A percentile compares a stretch with the other conserved stretches of the same genome.
phyloP scores from a whole-genome alignment of 1,140 invertebrate species.

The Bombus haemorrhoidalis region DNA sequence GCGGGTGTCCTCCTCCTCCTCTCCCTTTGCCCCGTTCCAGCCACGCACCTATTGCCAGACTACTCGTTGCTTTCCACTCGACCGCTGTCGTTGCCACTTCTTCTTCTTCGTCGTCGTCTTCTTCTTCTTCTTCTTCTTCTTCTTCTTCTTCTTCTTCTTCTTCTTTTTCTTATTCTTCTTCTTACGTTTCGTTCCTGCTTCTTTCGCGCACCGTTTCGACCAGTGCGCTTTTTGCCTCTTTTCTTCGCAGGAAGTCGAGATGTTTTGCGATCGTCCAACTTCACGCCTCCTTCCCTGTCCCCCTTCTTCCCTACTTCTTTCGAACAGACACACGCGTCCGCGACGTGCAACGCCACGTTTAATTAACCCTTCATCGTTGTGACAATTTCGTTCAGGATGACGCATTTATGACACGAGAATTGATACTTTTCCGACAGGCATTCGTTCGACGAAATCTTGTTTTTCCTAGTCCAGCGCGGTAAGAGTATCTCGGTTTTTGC shows the following conservation, averaged over 20 bases:
- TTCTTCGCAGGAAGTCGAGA: not conserved
- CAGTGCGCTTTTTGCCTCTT: constrained; percentile 5
- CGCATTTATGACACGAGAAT: constrained; percentile 15
- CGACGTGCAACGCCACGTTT: not conserved
- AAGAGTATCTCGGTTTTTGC: not conserved
- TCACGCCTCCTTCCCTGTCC: too few relatives aligned
- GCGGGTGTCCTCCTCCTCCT: constrained; percentile 31
- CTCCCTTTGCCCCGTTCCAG: not conserved
- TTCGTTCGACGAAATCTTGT: not conserved
- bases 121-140: constrained; percentile 3
- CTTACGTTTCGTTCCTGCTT: not conserved
- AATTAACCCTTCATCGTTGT: constrained; percentile 26
- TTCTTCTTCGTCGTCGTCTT: not conserved
- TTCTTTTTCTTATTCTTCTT: not conserved
- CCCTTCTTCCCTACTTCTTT: too few relatives aligned
- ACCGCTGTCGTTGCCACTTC: not conserved
- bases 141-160: not conserved
- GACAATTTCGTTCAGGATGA: not conserved
- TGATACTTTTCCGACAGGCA: not conserved
- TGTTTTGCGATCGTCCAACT: constrained; percentile 16
- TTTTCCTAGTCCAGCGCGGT: not conserved
- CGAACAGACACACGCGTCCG: too few relatives aligned
- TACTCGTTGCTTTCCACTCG: constrained; percentile 37
- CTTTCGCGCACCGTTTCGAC: not conserved
- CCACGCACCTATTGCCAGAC: not conserved